Evolutionary conservation across 2,888 invertebrate genomes (phyloP).

Genomic region (Bellardia pandia): DNA sequence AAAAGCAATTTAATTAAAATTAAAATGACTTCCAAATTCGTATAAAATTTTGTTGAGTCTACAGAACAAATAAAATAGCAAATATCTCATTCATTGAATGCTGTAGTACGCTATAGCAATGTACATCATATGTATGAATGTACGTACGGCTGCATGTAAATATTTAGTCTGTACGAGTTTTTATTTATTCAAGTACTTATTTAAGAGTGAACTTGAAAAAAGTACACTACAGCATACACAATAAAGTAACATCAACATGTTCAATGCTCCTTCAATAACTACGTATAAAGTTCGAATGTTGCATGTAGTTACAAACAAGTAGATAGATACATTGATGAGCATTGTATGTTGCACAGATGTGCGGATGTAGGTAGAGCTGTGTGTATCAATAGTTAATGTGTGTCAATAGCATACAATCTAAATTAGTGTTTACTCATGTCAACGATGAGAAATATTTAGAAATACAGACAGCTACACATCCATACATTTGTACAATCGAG

Average conservation of each 20-base stretch:
- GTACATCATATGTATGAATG: no score
- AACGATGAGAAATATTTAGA: conserved; percentile 66
- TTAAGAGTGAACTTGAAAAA: conserved; percentile 62
- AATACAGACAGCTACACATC: conserved; percentile 31
- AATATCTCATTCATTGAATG: conserved; percentile 43
- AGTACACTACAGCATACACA: neutral
- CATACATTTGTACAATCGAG: neutral
- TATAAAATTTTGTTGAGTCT: conserved; percentile 13
- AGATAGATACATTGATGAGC: conserved; percentile 2
- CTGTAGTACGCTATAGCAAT: neutral
- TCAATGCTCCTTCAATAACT: neutral
- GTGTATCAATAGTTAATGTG: conserved; percentile 65
- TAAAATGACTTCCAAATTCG: neutral
- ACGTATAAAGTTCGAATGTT: conserved; percentile 5
- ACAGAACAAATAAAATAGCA: conserved; percentile 1
- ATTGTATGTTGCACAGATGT: conserved; percentile 22
- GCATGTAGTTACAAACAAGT: conserved; percentile 15
- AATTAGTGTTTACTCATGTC: conserved; percentile 73
- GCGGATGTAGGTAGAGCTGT: conserved; percentile 30
- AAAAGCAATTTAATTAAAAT: neutral
- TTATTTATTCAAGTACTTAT: conserved; percentile 24
- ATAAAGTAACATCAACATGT: conserved; percentile 8
- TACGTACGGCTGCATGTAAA: neutral
- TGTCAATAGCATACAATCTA: conserved; percentile 71
- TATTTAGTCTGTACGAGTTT: neutral